Conservation (phyloP, 1,140 invertebrate genomes). For the Manduca sexta region DNA sequence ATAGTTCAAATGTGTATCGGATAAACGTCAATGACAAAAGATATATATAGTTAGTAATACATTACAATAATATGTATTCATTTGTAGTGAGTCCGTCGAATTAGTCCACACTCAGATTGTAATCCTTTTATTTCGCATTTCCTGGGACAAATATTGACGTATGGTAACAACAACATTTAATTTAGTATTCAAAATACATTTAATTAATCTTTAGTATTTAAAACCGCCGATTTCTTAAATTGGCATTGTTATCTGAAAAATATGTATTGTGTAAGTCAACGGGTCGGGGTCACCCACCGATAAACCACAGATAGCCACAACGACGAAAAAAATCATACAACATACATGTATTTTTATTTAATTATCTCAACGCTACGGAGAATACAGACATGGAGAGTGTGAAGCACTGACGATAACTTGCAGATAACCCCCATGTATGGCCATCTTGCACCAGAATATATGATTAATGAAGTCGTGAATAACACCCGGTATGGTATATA, state of each 20-base stretch:
- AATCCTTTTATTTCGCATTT: no score
- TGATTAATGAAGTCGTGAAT: not conserved
- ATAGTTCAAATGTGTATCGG: no score
- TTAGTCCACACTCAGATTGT: no score
- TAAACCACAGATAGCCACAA: constrained; percentile 17
- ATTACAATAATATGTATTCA: no score
- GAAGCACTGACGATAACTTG: constrained; percentile 18
- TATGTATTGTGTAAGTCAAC: constrained; percentile 31
- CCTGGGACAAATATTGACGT: no score
- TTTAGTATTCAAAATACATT: no score
- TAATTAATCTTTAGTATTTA: no score
- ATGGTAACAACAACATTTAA: no score
- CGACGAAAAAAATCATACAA: constrained; percentile 20
- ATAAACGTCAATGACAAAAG: no score
- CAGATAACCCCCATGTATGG: constrained; percentile 19
- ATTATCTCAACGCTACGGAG: constrained; percentile 1
- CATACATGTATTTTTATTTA: constrained; percentile 25
- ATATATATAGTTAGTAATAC: no score
- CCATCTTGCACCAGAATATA: constrained; percentile 1
- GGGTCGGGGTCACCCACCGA: constrained; percentile 21
- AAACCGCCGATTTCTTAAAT: constrained; percentile 3
- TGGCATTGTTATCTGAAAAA: constrained; percentile 26
- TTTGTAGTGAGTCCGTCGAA: no score
- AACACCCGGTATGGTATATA: not conserved
- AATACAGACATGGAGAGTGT: constrained; percentile 18